These are phyloP conservation scores for Mus minutoides DNA, from an alignment of 2,797 vertebrate species.

Conservation along the genomic window DNA sequence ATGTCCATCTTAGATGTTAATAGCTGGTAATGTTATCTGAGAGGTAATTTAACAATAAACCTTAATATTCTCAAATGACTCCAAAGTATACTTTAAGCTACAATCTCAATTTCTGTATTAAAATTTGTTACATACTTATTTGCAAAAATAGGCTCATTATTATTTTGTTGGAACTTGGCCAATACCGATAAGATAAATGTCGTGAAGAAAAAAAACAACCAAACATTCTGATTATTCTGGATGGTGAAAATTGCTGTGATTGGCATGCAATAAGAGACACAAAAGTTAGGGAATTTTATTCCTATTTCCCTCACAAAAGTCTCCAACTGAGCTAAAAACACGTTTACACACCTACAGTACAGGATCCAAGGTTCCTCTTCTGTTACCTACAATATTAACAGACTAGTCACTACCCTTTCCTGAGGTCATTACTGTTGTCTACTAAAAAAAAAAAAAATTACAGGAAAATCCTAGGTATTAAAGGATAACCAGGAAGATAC, in stretches of 20 bases:
- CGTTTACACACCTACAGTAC: background rate
- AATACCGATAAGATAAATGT: background rate
- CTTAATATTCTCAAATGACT: slow-evolving; percentile 14
- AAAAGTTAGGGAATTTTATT: background rate
- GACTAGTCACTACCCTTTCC: background rate
- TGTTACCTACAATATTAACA: background rate
- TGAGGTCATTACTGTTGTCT: background rate
- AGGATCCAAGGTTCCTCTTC: background rate
- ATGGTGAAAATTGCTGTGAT: background rate
- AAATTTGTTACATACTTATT: background rate
- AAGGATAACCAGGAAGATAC: background rate
- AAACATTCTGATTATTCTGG: background rate
- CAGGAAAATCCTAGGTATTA: slow-evolving; percentile 17
- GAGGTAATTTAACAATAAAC: background rate
- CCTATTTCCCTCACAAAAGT: background rate
- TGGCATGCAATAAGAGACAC: background rate
- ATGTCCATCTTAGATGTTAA: background rate
- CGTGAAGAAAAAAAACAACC: background rate
- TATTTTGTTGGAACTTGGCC: background rate
- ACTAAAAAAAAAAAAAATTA: background rate
- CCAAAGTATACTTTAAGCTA: slow-evolving; percentile 33
- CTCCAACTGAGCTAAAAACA: background rate
- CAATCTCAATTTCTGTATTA: slow-evolving; percentile 19
- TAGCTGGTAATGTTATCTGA: background rate
- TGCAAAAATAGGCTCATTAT: background rate